Base-by-base conservation (phyloP, 2,797 vertebrate species). In the Cirrhinus molitorella region DNA sequence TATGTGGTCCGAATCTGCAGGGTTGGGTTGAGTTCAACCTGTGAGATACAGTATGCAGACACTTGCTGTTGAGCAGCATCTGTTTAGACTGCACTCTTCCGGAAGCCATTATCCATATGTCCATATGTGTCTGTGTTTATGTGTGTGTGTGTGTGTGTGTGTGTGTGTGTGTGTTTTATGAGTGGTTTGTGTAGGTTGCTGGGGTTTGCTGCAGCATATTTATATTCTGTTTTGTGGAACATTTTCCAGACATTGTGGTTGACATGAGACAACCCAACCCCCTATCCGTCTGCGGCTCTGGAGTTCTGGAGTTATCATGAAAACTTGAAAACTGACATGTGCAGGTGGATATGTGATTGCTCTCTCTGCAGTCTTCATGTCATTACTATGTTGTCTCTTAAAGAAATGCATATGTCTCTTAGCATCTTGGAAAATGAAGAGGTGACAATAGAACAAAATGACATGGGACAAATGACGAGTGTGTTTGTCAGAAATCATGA, bases 141-240 rank as follows among this genome's bases (percentile, higher is more conserved):
- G 49, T 34, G 34, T 34, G 34, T 57, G 57, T 66, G 23, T 65
- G 77, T 57, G n/a, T 73, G 37, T 75, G 37, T 68, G 17, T n/a
- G 47, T 75, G 11, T 49, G 49, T 34, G 34, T 34, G 34, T 57
- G 57, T 66, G 23, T 65, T 76, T 77, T 77, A 43, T 47, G 43
- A 75, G 76, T 66, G 74, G 85, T 82, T 85, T 83, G 74, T 66
- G 74, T 66, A 85, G 80, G 79, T 23, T 61, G 83, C 21, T 67
- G 67, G 40, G 74, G 68, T 77, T 72, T 81, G 53, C 74, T 71
- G 45, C 40, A 59, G 84, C 66, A 65, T 86, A 80, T 86, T 86
- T 86, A 86, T 79, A 80, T 67, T 74, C 28, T 74, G 75, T 80
- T 83, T 75, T 51, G 76, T 43, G 73, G 55, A 49, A 68, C 67